phyloP scores from a whole-genome alignment of 1,140 invertebrate genomes.

The Drosophila biarmipes region DNA sequence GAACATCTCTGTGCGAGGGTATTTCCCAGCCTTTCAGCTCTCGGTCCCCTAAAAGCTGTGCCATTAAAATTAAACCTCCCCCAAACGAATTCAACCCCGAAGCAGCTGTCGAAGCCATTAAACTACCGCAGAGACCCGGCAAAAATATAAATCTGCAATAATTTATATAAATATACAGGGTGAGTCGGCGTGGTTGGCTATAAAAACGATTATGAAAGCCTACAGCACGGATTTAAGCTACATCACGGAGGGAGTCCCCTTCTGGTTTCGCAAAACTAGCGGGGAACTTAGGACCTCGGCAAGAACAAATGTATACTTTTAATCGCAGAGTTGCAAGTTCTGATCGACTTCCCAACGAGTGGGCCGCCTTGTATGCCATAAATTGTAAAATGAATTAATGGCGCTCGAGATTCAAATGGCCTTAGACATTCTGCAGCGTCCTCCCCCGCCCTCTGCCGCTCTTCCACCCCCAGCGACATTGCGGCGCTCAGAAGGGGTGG shows the following conservation, averaged over 20 bases:
- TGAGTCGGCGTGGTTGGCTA: background rate
- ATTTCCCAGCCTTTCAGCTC: background rate
- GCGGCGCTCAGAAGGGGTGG: slow-evolving; percentile 10
- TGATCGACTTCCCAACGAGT: slow-evolving; percentile 32
- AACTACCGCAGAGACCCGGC: slow-evolving; percentile 43
- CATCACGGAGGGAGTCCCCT: background rate
- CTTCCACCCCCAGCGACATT: slow-evolving; percentile 29
- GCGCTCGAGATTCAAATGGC: slow-evolving; percentile 70
- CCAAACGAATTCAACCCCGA: background rate
- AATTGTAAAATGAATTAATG: slow-evolving; percentile 80
- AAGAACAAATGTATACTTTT: background rate
- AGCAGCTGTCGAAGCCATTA: slow-evolving; percentile 59
- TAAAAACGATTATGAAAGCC: background rate
- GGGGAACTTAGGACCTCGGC: background rate
- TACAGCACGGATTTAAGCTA: background rate
- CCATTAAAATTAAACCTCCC: background rate
- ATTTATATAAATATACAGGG: slow-evolving; percentile 33
- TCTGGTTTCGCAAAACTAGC: background rate
- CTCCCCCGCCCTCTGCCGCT: background rate
- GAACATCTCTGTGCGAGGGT: background rate
- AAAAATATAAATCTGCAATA: slow-evolving; percentile 50
- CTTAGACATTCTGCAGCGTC: slow-evolving; percentile 42
- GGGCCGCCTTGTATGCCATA: slow-evolving; percentile 70
- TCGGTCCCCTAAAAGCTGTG: slow-evolving; percentile 2
- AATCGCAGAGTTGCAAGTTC: slow-evolving; percentile 36